Base-by-base conservation (phyloP, 2,113 vertebrate species). In the Melanotaenia duboulayi region DNA sequence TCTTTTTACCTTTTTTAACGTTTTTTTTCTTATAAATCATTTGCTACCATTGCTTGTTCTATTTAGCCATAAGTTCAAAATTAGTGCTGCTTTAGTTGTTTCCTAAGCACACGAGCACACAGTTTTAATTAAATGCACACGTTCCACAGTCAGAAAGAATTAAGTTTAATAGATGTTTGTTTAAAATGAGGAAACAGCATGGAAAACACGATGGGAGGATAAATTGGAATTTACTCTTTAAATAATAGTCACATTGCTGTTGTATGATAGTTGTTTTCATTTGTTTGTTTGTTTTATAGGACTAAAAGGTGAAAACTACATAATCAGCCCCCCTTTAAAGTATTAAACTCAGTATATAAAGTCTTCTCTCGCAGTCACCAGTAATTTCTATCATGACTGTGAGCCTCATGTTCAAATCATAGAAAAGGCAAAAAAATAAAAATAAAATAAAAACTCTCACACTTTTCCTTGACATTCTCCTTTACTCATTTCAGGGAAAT, bases 81-180 rank as follows among this genome's bases (percentile, higher is more conserved):
- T 57, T 28, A 12, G 51, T 37, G 35, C 24, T 68, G 65, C 62
- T 68, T 64, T 25, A 65, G 24, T 69, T 66, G 55, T 17, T 68
- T 17, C 25, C 14, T 11, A 40, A 63, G 25, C 46, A 76, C 66
- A 62, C 71, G 64, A 65, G 25, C 62, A 24, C 69, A 73, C 4
- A 72, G 64, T 78, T 77, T 68, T 81, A 76, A 91, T 83, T 74
- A 71, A 32, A 4, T 50, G 80, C 65, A 75, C 57, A 20, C 81
- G 78, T 48, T 42, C 57, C 16, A 20, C 28, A 67, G 71, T 73
- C 28, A 49, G 44, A 58, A 66, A 59, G 2, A 56, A 78, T 78
- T 51, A 39, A 2, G 35, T 68, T 83, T 80, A 65, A 75, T 56
- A 55, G 35, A 6, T 70, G 72, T 80, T 83, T 85, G 74, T 87